Base-by-base conservation (phyloP, 2,888 invertebrate species). In the Drepanosiphum platanoidis region DNA sequence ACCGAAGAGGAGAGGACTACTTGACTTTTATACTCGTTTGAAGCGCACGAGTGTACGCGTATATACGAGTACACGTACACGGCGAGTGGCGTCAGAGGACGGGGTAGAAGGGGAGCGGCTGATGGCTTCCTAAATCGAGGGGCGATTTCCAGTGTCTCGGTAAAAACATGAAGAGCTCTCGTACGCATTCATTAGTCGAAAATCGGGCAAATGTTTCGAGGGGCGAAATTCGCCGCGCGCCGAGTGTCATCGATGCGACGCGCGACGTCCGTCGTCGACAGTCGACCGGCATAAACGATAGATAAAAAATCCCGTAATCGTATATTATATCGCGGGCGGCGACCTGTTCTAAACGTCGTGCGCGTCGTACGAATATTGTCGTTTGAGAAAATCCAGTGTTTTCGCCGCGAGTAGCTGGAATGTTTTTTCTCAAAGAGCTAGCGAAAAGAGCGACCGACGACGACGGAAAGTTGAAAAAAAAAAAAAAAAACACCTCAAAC, bases 151-250 rank as follows among this genome's bases (percentile, higher is more conserved):
- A 22, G 61, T n/a, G 4, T 27, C 61, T 61, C 61, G 61, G 61
- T 61, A 61, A 61, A 22, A 22, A 61, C 27, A 22, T 22, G 9
- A 22, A 61, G 61, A 2, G 7, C 61, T 27, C 61, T 61, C n/a
- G 61, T 61, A n/a, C 22, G 22, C 61, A n/a, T n/a, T 61, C 61
- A 61, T 61, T 61, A 61, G 61, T 5, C 61, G n/a, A n/a, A 61
- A 61, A 61, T 61, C 61, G 61, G n/a, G 61, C 8, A 61, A 61
- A 61, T n/a, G 61, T 61, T 61, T 61, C 61, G 61, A 61, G 61
- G n/a, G 9, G 61, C 61, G 61, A 58, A 58, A 58, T 18, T 22
- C 52, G 2, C 52, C 22, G n/a, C 52, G 61, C n/a, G 61, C 22
- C 58, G 7, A 61, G 61, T 61, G n/a, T 61, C 61, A n/a, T 61